Evolutionary conservation across 2,797 vertebrate species (phyloP), one percentile per base, ranked within the genome.

Genomic region (Luscinia luscinia): DNA sequence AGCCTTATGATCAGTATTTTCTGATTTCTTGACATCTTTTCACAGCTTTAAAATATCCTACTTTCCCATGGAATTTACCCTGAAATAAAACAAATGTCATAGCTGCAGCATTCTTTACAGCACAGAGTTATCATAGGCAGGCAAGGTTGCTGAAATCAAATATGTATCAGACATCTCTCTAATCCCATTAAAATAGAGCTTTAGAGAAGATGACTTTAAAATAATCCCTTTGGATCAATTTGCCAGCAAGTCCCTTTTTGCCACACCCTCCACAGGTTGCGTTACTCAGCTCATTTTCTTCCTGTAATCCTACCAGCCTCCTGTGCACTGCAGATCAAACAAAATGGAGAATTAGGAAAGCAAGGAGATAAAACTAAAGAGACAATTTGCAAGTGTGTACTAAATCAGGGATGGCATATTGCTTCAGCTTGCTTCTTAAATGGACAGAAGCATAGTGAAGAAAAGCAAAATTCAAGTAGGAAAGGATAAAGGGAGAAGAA

Each of bases 11-110:
- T 85, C 38, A 32, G 41, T 77, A 67, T 85, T 83, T 85, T 89
- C 69, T 74, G 48, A 75, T 93, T 85, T 91, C 51, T 87, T 89
- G 66, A 67, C 36, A 54, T 75, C 73, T 88, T 80, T 92, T 85
- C 32, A 83, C 45, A 68, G 49, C 52, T 93, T 83, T 94, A 77
- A 91, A 89, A 87, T 87, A 91, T 32, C 30, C 54, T 81, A 15
- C 61, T 67, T 95, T 91, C 27, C 57, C 61, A 57, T 85, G 84
- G 89, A 89, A 89, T 96, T 95, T 93, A 91, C 87, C 40, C 82
- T 91, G 68, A 93, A 91, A 91, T 70, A 92, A 95, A 95, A 67
- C 63, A 96, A 94, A 94, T 92, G 76, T 52, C 90, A 91, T 38
- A 83, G 57, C 76, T 66, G 79, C 38, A 62, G 46, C 57, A 51